phyloP scores from a whole-genome alignment of 2,888 invertebrate genomes.

The Euclidia mi region DNA sequence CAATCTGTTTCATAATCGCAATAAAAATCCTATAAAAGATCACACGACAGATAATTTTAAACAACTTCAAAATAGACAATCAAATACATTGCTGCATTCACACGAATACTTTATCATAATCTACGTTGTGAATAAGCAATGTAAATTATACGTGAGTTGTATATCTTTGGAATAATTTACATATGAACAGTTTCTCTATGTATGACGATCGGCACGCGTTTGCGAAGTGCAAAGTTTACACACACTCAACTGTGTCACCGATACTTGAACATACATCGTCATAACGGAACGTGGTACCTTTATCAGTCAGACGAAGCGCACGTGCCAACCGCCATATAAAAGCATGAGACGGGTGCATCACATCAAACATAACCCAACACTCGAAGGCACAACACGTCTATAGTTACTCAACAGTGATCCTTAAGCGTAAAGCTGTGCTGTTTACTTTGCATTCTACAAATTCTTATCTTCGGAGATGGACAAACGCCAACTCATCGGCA shows the following conservation, averaged over 20 bases:
- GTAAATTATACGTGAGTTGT: constrained; percentile 18
- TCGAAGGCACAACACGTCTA: constrained; percentile 27
- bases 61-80: constrained; percentile 3
- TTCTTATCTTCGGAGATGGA: constrained; percentile 69
- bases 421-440: constrained; percentile 40
- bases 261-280: constrained; percentile 52
- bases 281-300: constrained; percentile 59
- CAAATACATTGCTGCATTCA: constrained; percentile 22
- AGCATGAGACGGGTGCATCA: constrained; percentile 15
- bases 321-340: constrained; percentile 72
- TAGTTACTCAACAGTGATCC: constrained; percentile 8
- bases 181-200: constrained; percentile 19
- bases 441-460: constrained; percentile 35
- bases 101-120: not conserved
- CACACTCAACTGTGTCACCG: constrained; percentile 57
- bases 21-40: constrained; percentile 32
- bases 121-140: constrained; percentile 10
- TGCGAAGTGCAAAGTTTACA: constrained; percentile 76
- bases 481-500: constrained; percentile 91
- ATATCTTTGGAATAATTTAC: constrained; percentile 8
- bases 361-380: constrained; percentile 27
- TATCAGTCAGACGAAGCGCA: constrained; percentile 69
- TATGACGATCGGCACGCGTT: constrained; percentile 68
- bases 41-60: constrained; percentile 32
- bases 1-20: constrained; percentile 20